Evolutionary conservation across 2,113 vertebrate genomes (phyloP).

Genomic region (Myotis brandtii): DNA sequence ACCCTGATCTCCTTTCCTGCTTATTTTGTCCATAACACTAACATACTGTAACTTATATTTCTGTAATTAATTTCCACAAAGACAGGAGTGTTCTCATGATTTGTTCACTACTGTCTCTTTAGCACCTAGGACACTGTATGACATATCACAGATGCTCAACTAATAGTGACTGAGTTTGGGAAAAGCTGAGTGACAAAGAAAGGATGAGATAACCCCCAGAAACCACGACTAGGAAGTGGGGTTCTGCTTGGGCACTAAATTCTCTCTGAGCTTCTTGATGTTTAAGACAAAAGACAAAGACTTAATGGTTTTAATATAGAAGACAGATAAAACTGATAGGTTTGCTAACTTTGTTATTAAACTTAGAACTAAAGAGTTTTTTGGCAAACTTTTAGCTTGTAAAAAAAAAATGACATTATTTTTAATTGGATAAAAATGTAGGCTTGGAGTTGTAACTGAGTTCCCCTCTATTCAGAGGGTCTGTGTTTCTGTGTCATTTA

Average conservation of each 20-base stretch:
- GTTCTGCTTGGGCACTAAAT: background rate
- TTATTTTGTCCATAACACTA: background rate
- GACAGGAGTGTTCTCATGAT: background rate
- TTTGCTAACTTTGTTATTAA: background rate
- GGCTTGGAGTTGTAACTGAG: background rate
- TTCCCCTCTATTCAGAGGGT: background rate
- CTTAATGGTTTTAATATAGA: background rate
- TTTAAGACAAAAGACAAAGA: background rate
- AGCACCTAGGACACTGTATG: background rate
- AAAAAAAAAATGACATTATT: background rate
- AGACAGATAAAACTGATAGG: background rate
- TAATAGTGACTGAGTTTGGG: background rate
- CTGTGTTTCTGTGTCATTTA: background rate
- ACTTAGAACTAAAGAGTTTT: background rate
- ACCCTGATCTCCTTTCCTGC: background rate
- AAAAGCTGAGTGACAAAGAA: background rate
- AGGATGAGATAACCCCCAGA: background rate
- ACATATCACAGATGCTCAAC: background rate
- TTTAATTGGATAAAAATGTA: background rate
- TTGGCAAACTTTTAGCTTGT: constrained; percentile 7
- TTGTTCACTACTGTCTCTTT: background rate
- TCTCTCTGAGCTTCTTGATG: background rate
- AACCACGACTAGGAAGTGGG: background rate
- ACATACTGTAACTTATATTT: background rate
- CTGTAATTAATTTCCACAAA: background rate